These are phyloP conservation scores for Drosophila obscura DNA, from an alignment of 1,140 invertebrate genomes.

Conservation along the genomic window DNA sequence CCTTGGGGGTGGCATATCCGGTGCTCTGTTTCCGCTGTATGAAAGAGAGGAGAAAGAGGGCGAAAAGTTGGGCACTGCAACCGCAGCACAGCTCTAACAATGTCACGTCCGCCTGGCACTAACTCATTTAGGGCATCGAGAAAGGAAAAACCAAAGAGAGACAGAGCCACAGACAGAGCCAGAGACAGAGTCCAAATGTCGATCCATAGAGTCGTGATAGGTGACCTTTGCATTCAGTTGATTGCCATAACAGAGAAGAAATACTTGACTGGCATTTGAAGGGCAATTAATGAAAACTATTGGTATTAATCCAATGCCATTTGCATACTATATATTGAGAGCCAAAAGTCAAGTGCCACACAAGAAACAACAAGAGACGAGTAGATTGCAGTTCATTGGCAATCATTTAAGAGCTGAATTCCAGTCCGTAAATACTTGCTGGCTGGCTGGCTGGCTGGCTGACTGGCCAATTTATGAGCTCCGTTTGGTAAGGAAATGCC, in stretches of 20 bases:
- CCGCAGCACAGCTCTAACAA: slow-evolving; percentile 44
- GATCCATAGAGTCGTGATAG: no score
- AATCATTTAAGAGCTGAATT: neutral
- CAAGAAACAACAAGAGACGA: neutral
- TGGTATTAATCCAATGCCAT: no score
- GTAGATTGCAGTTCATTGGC: neutral
- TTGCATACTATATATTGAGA: no score
- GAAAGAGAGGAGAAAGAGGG: neutral
- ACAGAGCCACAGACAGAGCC: neutral
- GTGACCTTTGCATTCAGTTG: no score
- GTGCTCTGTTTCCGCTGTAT: no score
- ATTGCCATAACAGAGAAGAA: no score
- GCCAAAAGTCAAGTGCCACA: neutral
- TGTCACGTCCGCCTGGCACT: slow-evolving; percentile 38
- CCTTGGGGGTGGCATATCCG: neutral
- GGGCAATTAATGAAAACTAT: no score
- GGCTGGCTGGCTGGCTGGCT: neutral
- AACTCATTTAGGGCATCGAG: slow-evolving; percentile 32
- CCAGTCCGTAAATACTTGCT: slow-evolving; percentile 20
- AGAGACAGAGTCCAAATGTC: no score
- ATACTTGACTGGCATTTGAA: no score
- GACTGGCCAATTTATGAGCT: slow-evolving; percentile 29
- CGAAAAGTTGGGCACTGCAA: slow-evolving; percentile 32
- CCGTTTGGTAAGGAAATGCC: neutral
- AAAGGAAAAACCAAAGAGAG: neutral